Evolutionary conservation across 2,797 vertebrate genomes (phyloP), one percentile per base, ranked within the genome.

Genomic region (Neosalanx taihuensis): DNA sequence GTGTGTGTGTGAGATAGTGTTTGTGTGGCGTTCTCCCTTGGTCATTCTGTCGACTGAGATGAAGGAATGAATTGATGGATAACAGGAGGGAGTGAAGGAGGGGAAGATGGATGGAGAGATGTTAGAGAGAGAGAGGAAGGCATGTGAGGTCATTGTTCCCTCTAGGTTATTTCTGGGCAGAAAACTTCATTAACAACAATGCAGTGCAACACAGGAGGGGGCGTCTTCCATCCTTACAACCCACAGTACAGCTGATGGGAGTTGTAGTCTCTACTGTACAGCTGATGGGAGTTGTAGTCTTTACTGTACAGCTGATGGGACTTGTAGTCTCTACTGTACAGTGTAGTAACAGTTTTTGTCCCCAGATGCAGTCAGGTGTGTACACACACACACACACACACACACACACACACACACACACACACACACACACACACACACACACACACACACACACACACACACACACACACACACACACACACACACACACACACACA

Each of bases 1-100:
- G 33, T 74, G 46, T 7, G 37, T 82, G 79, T 82, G 79, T 76
- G 9, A 6, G 20, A 7, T 1, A 4, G 18, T n/a, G 18, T n/a
- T 7, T 23, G 35, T 37, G 35, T 37, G 9, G 35, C 9, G 35
- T 37, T 41, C 37, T 41, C 37, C 37, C 10, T 10, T 41, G 1
- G 37, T 10, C 9, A 41, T 41, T 7, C 9, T 41, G 12, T 41
- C 37, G 37, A 41, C 37, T 41, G 37, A 41, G 37, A 41, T 41
- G 37, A 41, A 41, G 37, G 37, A 10, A 41, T 41, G 37, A 41
- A n/a, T 59, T n/a, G 18, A 59, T 26, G 57, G 37, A 41, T 41
- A 10, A 35, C 33, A 35, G 33, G 33, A 35, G 6, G 6, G 33
- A 4, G 1, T 23, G 4, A 5, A 12, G 15, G 51, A 56, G 10